These are phyloP conservation scores for Polyergus mexicanus DNA, from an alignment of 1,140 invertebrate genomes.

Conservation along the genomic window DNA sequence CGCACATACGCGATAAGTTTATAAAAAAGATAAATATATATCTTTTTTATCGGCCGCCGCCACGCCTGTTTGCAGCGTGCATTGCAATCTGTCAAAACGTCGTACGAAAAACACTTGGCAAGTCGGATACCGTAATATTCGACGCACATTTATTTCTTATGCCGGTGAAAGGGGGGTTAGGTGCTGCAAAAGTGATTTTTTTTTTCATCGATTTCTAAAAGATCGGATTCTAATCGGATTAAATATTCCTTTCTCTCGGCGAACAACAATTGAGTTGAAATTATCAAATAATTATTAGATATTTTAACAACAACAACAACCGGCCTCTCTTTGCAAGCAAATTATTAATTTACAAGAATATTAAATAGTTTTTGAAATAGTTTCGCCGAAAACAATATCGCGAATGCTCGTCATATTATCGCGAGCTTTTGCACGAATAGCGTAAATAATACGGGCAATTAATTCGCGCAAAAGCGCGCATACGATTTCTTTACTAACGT, in stretches of 20 bases:
- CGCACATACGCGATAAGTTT: background rate
- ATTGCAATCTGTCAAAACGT: conserved; percentile 45
- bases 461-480: background rate
- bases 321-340: background rate
- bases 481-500: conserved; percentile 9
- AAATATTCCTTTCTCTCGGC: background rate
- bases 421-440: background rate
- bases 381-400: too few relatives aligned
- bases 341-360: conserved; percentile 1
- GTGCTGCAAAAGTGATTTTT: background rate
- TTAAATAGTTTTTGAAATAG: background rate
- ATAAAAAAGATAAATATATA: background rate
- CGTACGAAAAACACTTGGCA: conserved; percentile 20
- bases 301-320: background rate
- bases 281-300: background rate
- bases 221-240: background rate
- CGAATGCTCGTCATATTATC: background rate
- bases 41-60: background rate
- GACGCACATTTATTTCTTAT: conserved; percentile 23
- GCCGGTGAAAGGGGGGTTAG: background rate
- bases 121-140: conserved; percentile 14
- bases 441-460: conserved; percentile 19
- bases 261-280: background rate
- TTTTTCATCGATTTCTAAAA: conserved; percentile 6
- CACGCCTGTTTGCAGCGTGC: conserved; percentile 2